Evolutionary conservation across 2,797 vertebrate genomes (phyloP).

Genomic region (Mormyrus proboscirostris): DNA sequence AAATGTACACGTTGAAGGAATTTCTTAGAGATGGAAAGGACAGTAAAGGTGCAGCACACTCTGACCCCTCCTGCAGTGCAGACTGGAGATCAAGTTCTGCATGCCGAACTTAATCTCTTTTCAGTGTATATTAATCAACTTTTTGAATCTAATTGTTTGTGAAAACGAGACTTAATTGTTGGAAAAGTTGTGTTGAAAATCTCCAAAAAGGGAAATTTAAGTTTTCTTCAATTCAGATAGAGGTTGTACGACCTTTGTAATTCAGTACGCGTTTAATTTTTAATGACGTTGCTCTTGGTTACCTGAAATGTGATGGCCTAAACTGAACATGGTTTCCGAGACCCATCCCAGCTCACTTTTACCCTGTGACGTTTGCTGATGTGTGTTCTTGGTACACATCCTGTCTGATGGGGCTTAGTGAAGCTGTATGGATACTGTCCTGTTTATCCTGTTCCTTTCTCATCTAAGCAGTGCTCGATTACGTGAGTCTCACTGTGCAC

Average conservation of each 20-base stretch:
- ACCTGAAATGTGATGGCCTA: neutral
- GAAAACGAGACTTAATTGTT: neutral
- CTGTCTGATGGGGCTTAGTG: neutral
- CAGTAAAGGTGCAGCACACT: neutral
- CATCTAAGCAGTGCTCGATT: neutral
- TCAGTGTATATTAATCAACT: neutral
- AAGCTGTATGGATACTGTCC: neutral
- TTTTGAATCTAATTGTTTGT: neutral
- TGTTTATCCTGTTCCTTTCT: neutral
- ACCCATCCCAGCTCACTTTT: neutral
- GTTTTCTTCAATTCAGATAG: neutral
- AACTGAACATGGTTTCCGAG: neutral
- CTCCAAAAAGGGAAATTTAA: neutral
- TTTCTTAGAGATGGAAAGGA: neutral
- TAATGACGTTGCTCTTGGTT: neutral
- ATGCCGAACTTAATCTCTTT: neutral
- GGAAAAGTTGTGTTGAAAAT: neutral
- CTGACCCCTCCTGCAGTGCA: neutral
- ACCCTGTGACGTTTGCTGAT: neutral
- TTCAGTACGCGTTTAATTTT: neutral
- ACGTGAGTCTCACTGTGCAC: neutral
- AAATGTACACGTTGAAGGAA: neutral
- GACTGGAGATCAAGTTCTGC: neutral
- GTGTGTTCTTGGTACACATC: neutral
- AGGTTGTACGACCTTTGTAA: neutral